Percentiles rank a stretch among this genome's conserved stretches.
phyloP scores from a whole-genome alignment of 1,140 invertebrate genomes.

The Macrocentrus cingulum region DNA sequence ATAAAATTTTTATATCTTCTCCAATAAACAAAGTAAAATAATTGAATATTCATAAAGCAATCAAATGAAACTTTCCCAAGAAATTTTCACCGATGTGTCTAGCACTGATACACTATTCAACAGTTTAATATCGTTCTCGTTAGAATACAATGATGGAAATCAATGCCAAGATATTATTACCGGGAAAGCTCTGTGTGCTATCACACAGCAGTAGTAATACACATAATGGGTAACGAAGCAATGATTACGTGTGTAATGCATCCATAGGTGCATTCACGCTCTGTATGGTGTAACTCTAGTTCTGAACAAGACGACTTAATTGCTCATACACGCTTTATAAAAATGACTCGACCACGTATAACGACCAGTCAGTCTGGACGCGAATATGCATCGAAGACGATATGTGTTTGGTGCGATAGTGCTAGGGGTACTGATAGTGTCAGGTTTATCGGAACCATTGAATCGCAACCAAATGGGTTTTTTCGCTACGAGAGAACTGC shows the following conservation, averaged over 20 bases:
- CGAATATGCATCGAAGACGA: constrained; percentile 50
- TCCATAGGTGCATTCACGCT: constrained; percentile 55
- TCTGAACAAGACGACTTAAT: constrained; percentile 33
- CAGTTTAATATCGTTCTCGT: constrained; percentile 28
- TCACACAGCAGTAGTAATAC: constrained; percentile 21
- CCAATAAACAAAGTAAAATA: too few species aligned
- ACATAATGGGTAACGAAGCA: constrained; percentile 33
- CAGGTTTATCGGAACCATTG: constrained; percentile 30
- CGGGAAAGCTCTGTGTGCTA: too few species aligned
- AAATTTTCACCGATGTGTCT: too few species aligned
- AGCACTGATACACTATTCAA: too few species aligned
- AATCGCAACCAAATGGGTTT: constrained; percentile 31
- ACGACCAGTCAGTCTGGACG: constrained; percentile 41
- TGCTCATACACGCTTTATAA: constrained; percentile 45
- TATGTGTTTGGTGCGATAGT: constrained; percentile 38
- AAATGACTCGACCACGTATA: constrained; percentile 37
- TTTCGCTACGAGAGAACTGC: constrained; percentile 19
- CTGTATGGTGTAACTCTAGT: constrained; percentile 48
- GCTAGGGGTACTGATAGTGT: constrained; percentile 27
- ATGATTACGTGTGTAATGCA: constrained; percentile 45
- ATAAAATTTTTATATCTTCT: too few species aligned
- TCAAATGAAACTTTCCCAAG: too few species aligned
- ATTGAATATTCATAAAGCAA: too few species aligned
- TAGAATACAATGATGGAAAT: constrained; percentile 14
- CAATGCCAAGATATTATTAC: too few species aligned